Percentiles rank a stretch among this genome's conserved stretches.
Conservation (phyloP, 1,140 invertebrate species). For the Drosophila bocki region DNA sequence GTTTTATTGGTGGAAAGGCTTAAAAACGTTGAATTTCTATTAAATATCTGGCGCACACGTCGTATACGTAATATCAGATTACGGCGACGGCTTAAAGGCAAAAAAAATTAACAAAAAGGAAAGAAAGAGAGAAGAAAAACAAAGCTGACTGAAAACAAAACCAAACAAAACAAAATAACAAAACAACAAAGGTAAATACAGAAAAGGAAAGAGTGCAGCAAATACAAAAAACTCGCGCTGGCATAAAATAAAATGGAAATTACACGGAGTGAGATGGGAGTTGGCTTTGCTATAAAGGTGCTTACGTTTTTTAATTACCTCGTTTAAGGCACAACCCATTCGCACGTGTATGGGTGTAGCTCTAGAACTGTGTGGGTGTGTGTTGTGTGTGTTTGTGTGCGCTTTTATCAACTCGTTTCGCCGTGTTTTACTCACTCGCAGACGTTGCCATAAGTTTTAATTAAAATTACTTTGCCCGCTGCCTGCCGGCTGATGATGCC, state of each 20-base stretch:
- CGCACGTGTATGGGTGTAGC: constrained; percentile 20
- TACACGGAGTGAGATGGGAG: constrained; percentile 62
- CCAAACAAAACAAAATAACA: constrained; percentile 64
- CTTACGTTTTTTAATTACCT: constrained; percentile 83
- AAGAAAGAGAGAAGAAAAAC: constrained; percentile 19
- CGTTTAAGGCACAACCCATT: constrained; percentile 71
- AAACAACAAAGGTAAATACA: constrained; percentile 80
- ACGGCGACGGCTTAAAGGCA: constrained; percentile 74
- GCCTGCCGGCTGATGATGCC: constrained; percentile 62
- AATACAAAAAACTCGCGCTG: constrained; percentile 67
- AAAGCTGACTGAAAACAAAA: constrained; percentile 39
- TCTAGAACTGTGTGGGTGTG: constrained; percentile 11
- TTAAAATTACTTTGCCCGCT: constrained; percentile 79
- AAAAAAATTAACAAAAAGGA: constrained; percentile 8
- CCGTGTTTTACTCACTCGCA: constrained; percentile 83
- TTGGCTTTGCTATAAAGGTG: constrained; percentile 65
- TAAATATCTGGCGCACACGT: constrained; percentile 77
- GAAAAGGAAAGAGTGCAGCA: constrained; percentile 48
- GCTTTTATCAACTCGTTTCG: constrained; percentile 83
- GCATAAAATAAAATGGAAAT: constrained; percentile 82
- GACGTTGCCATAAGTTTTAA: constrained; percentile 83
- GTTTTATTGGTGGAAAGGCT: constrained; percentile 71
- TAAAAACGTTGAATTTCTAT: constrained; percentile 79
- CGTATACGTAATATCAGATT: constrained; percentile 83
- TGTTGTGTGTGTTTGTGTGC: constrained; percentile 27